Evolutionary conservation across 2,797 vertebrate genomes (phyloP), one percentile per base, ranked within the genome.

Genomic region (Macropodus opercularis): DNA sequence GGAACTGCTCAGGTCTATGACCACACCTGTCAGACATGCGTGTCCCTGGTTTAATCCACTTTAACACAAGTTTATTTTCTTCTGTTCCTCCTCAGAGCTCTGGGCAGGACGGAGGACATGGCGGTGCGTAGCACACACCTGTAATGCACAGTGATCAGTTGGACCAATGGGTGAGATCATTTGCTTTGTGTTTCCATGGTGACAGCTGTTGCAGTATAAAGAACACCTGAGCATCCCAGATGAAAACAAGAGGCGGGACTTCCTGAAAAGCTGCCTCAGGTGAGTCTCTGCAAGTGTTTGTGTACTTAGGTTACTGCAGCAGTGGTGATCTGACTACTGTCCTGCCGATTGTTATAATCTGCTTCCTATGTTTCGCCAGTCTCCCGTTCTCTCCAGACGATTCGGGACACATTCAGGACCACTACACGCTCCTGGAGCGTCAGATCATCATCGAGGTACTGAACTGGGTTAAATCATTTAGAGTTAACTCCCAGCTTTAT

Each of bases 361-460:
- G 31, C 14, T 32, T 32, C 10, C 10, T 31, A 10, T 31, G 18
- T 71, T 14, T 57, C 18, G 66, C 32, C 77, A 88, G 66, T 71
- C 82, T 92, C 47, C 94, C 95, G 0, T 98, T 98, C 85, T 93
- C 95, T 68, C 68, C 88, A 14, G 97, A 99, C 46, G 97, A 99
- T 65, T 77, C 78, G 2, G 70, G 77, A 44, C 94, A 95, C 12
- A 79, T 99, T 43, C 94, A 95, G 87, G 96, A 98, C 69, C 97
- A 99, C 81, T 96, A 94, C 64, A 96, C 95, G 0, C 90, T 98
- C 49, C 88, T 99, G 88, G 97, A 99, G 76, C 89, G 96, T 47
- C 97, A 99, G 90, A 96, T 98, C 77, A 94, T 98, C 63, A 94
- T 99, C 18, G 96, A 98, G 94, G 97, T 99, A 56, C 15, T 18